Evolutionary conservation across 2,797 vertebrate genomes (phyloP), one percentile per base, ranked within the genome.

Genomic region (Melanogrammus aeglefinus): DNA sequence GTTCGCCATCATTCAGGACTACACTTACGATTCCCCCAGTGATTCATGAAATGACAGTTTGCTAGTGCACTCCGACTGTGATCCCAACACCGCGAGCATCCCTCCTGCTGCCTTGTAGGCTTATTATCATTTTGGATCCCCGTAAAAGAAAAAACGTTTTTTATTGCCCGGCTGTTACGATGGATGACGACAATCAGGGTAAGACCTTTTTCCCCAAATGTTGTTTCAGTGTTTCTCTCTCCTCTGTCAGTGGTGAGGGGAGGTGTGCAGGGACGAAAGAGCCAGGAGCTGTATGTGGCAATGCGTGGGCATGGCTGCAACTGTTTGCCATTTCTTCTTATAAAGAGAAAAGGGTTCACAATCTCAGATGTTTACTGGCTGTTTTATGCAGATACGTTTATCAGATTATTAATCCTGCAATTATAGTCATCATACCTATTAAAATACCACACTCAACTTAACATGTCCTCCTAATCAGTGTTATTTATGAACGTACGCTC

Each of bases 181-280:
- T 70, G 66, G 66, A 70, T 27, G 66, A 70, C 66, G 66, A 70
- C 7, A 70, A 70, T 70, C 66, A 70, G 3, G 66, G 66, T 70
- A 70, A 70, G 66, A 27, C 27, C 3, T 70, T 70, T 29, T 70
- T 70, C 27, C n/a, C 10, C 10, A 12, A 29, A 10, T 70, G 10
- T 27, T 14, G 66, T 70, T 70, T 70, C 3, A 9, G 7, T 70
- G 41, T 24, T 21, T 66, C 24, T n/a, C 24, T 12, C 63, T 66
- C 63, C 63, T 66, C 63, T n/a, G 63, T 27, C 63, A 12, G 63
- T 66, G 63, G 66, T 29, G 27, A 29, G 27, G 66, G 16, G 27
- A 70, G 27, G n/a, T 29, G 66, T 10, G 66, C n/a, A 70, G n/a
- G 24, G 24, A 27, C 66, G 47, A 16, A 16, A 16, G 44, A 21